These are phyloP conservation scores for Xestia sexstrigata DNA, from an alignment of 2,888 invertebrate genomes.

Conservation along the genomic window DNA sequence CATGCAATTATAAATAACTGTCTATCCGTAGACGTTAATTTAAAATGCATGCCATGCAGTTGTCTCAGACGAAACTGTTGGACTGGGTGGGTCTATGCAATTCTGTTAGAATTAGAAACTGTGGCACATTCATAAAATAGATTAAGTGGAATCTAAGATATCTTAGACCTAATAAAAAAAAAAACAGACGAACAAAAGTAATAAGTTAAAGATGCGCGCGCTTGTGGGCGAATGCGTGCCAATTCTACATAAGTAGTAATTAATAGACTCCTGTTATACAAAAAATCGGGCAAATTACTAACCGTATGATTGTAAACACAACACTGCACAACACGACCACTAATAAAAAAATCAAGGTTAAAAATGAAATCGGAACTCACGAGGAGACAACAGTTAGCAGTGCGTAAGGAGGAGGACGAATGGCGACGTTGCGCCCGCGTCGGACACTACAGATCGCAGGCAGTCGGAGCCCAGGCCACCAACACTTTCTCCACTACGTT, in stretches of 20 bases:
- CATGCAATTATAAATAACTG: constrained; percentile 32
- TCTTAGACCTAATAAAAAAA: neutral
- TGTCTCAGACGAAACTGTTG: constrained; percentile 1
- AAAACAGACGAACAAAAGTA: neutral
- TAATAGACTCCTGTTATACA: constrained; percentile 15
- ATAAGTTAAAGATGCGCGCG: neutral
- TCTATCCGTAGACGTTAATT: constrained; percentile 30
- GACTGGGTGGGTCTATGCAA: neutral
- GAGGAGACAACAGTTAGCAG: constrained; percentile 42
- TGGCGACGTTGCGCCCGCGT: constrained; percentile 61
- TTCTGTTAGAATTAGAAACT: neutral
- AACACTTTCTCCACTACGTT: constrained; percentile 85
- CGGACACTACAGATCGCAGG: constrained; percentile 58
- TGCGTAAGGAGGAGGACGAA: constrained; percentile 55
- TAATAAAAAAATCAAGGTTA: constrained; percentile 51
- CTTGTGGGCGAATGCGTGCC: constrained; percentile 12
- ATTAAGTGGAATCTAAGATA: neutral
- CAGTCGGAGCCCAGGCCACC: constrained; percentile 79
- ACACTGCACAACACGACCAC: constrained; percentile 60
- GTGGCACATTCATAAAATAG: neutral
- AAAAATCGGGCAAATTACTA: constrained; percentile 30
- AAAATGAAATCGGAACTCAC: constrained; percentile 63
- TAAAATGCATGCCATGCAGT: constrained; percentile 33
- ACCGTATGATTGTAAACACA: constrained; percentile 46
- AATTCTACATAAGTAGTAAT: neutral